phyloP scores from a whole-genome alignment of 2,888 invertebrate genomes.

The Parnassius glacialis region DNA sequence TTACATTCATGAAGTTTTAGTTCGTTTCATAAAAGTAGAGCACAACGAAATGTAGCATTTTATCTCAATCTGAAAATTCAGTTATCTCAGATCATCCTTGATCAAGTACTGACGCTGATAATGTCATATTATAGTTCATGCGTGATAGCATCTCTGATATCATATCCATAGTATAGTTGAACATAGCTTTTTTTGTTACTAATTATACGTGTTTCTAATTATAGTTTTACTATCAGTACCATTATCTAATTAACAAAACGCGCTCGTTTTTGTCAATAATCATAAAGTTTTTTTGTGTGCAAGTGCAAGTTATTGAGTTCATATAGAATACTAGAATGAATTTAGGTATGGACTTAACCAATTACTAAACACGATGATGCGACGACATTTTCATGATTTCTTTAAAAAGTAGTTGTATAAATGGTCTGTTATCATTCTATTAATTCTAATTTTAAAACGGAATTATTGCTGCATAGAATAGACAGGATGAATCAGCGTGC shows the following conservation, averaged over 20 bases:
- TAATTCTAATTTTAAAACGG: too few relatives aligned
- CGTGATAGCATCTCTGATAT: conserved; percentile 34
- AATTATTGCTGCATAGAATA: background rate
- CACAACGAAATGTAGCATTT: conserved; percentile 31
- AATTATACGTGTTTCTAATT: conserved; percentile 16
- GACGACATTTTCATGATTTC: too few relatives aligned
- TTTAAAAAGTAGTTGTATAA: too few relatives aligned
- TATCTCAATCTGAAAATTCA: conserved; percentile 33
- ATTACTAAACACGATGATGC: too few relatives aligned
- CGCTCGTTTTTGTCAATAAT: conserved; percentile 1
- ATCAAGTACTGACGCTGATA: conserved; percentile 41
- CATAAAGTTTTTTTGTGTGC: too few relatives aligned
- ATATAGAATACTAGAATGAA: too few relatives aligned
- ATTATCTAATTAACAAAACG: conserved; percentile 11
- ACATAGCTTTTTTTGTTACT: conserved; percentile 3
- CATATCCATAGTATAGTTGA: conserved; percentile 5
- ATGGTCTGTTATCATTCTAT: too few relatives aligned
- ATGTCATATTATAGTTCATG: conserved; percentile 27
- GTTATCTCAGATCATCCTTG: conserved; percentile 46
- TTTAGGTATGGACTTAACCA: too few relatives aligned
- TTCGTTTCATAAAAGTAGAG: conserved; percentile 25
- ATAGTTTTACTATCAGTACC: conserved; percentile 9
- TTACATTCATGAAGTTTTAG: background rate
- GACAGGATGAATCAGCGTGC: too few relatives aligned
- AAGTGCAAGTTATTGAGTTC: too few relatives aligned